A percentile compares a stretch with the other conserved stretches of the same genome.
These are phyloP conservation scores for Eulemur albifrons DNA, from an alignment of 2,797 vertebrate species.

Conservation along the genomic window DNA sequence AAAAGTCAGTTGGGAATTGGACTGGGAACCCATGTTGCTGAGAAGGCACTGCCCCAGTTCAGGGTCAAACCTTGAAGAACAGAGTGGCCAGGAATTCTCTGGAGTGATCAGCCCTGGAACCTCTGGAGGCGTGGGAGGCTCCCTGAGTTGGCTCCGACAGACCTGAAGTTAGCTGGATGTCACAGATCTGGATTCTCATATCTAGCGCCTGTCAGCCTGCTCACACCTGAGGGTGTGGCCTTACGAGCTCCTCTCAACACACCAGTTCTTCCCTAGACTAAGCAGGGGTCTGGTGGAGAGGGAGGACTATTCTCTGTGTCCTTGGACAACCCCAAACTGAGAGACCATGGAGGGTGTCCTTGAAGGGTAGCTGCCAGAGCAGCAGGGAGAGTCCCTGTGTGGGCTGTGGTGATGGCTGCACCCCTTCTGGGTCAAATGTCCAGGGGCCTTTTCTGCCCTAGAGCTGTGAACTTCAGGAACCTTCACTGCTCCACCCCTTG, in stretches of 20 bases:
- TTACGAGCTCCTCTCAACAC: not conserved
- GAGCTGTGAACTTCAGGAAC: not conserved
- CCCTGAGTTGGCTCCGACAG: not conserved
- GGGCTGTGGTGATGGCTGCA: not conserved
- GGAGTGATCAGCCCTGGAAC: not conserved
- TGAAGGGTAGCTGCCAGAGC: not conserved
- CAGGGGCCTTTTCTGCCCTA: not conserved
- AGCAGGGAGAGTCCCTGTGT: not conserved
- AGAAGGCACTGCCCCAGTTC: not conserved
- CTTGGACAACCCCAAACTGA: not conserved
- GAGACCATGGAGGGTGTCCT: not conserved
- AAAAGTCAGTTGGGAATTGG: not conserved
- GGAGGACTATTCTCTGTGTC: not conserved
- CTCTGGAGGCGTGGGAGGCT: not conserved
- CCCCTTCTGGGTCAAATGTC: not conserved
- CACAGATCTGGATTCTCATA: not conserved
- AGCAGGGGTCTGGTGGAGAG: not conserved
- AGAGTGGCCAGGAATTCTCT: not conserved
- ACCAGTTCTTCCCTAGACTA: no score
- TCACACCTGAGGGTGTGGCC: not conserved
- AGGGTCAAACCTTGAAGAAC: not conserved
- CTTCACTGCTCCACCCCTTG: not conserved
- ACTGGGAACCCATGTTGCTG: rapidly evolving
- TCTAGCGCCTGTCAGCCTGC: rapidly evolving
- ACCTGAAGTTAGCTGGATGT: not conserved